Base-by-base conservation (phyloP, 2,888 invertebrate species). In the Muscina levida region DNA sequence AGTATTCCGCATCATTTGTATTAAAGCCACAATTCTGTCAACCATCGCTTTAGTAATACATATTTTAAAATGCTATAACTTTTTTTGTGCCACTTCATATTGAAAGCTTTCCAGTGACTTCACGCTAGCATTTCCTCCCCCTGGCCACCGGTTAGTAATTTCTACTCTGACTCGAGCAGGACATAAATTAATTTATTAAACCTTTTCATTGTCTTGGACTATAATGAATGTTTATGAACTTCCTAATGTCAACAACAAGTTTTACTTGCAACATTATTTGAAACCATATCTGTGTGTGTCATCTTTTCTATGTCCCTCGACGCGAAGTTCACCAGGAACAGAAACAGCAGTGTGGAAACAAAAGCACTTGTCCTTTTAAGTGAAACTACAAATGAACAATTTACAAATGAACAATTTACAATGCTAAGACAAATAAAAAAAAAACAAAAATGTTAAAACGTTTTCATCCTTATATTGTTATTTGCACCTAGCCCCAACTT, bases 221-320 rank as follows among this genome's bases (percentile, higher is more conserved):
- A 22, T 80, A 73, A 76, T 80, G 68, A 76, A 72, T 72, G 65
- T 80, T 80, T 76, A 76, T 76, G 68, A 79, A 46, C 72, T 65
- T 59, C 17, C 48, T 46, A 72, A 17, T 68, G 65, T 48, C 72
- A 72, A 76, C 72, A 72, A 76, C 76, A 75, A 79, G 75, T 66
- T n/a, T n/a, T n/a, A n/a, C n/a, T n/a, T n/a, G n/a, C n/a, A n/a
- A n/a, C n/a, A n/a, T n/a, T n/a, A n/a, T n/a, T n/a, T n/a, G n/a
- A n/a, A n/a, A n/a, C n/a, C n/a, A n/a, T n/a, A n/a, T n/a, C n/a
- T n/a, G n/a, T n/a, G n/a, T n/a, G n/a, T n/a, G n/a, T n/a, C n/a
- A n/a, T n/a, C n/a, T n/a, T n/a, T n/a, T n/a, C n/a, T n/a, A n/a
- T n/a, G n/a, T n/a, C n/a, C n/a, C n/a, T n/a, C n/a, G n/a, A n/a